These are phyloP conservation scores for Plutomurus gul DNA, from an alignment of 1,140 invertebrate species.

Conservation along the genomic window DNA sequence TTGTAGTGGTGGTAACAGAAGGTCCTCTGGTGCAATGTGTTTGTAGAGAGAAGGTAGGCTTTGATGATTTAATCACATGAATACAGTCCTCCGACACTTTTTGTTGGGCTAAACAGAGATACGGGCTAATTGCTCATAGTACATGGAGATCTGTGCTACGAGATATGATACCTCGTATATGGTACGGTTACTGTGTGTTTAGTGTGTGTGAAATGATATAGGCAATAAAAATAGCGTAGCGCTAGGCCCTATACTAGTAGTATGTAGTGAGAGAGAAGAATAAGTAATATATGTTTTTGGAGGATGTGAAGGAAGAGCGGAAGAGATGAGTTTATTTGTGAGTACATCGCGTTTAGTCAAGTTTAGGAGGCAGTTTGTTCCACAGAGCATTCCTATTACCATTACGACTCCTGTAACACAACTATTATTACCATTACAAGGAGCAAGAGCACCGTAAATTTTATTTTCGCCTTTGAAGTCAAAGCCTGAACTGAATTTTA, in stretches of 20 bases:
- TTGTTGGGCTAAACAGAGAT: constrained; percentile 11
- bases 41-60: not conserved
- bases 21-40: not conserved
- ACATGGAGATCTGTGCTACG: not conserved
- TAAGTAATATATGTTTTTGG: not conserved
- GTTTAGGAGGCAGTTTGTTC: constrained; percentile 15
- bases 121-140: constrained; percentile 16
- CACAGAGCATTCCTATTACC: constrained; percentile 3
- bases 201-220: not conserved
- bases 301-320: constrained; percentile 27
- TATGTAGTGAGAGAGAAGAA: not conserved
- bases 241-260: too few relatives aligned
- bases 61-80: constrained; percentile 20
- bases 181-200: not conserved
- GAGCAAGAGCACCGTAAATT: constrained; percentile 22
- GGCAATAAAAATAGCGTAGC: too few relatives aligned
- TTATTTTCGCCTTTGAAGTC: constrained; percentile 36
- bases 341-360: constrained; percentile 27
- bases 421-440: constrained; percentile 34
- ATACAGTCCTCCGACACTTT: constrained; percentile 6
- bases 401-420: constrained; percentile 27
- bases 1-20: too few relatives aligned
- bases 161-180: not conserved
- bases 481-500: constrained; percentile 26
- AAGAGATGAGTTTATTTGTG: constrained; percentile 28